Conservation (phyloP, 2,113 vertebrate genomes). For the Cyphomyrus discorhynchus region DNA sequence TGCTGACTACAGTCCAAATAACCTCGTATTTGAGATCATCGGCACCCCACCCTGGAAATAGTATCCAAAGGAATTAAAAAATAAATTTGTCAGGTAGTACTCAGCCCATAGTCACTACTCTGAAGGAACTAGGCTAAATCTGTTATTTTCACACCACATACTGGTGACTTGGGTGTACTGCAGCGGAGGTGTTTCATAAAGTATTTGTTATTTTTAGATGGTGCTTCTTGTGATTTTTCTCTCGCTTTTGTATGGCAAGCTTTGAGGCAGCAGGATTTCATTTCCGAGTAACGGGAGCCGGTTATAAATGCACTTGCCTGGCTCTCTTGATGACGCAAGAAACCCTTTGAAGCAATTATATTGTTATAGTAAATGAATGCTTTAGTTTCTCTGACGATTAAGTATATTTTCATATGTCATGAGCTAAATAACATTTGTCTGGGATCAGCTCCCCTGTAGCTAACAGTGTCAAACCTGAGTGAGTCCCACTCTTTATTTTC, state of each 20-base stretch:
- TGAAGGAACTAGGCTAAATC: not conserved
- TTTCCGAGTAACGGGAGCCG: not conserved
- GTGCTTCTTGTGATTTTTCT: not conserved
- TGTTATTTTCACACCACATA: slow-evolving; percentile 1
- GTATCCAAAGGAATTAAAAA: not conserved
- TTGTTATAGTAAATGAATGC: not conserved
- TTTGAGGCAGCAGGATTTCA: not conserved
- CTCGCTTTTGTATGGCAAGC: not conserved
- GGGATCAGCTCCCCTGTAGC: not conserved
- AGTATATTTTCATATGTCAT: not conserved
- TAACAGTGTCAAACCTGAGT: not conserved
- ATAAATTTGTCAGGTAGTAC: not conserved
- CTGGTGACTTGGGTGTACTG: not conserved
- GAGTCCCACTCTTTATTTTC: not conserved
- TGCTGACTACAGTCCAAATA: not conserved
- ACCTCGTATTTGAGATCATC: not conserved
- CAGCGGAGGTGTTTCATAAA: slow-evolving; percentile 3
- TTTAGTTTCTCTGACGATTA: not conserved
- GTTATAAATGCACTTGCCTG: not conserved
- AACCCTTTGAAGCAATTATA: not conserved
- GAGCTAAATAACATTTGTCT: not conserved
- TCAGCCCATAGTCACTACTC: not conserved
- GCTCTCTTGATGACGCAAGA: not conserved
- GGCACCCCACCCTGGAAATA: not conserved
- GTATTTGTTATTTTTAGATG: not conserved